Evolutionary conservation across 2,888 invertebrate species (phyloP).

Genomic region (Timema podura): DNA sequence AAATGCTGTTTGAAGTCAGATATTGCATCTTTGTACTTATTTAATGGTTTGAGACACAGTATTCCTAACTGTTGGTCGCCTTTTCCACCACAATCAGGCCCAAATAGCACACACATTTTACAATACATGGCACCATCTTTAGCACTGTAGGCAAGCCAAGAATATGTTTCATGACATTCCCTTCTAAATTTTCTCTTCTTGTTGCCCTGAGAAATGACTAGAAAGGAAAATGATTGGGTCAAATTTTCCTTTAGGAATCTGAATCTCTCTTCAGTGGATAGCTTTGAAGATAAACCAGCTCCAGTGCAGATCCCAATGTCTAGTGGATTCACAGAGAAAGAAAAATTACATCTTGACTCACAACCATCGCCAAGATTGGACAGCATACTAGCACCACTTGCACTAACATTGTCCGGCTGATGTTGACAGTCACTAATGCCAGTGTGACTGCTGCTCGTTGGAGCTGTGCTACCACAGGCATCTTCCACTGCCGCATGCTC

Average conservation of each 20-base stretch:
- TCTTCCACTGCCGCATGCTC: conserved; percentile 13
- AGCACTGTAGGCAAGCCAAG: no score
- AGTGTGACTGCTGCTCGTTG: background rate
- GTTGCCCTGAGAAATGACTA: no score
- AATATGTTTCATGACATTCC: no score
- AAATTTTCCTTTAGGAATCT: background rate
- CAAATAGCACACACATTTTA: background rate
- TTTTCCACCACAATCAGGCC: background rate
- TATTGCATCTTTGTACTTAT: conserved; percentile 7
- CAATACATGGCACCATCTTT: background rate
- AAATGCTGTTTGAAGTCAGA: conserved; percentile 3
- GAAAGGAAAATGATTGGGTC: background rate
- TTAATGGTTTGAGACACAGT: background rate
- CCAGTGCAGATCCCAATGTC: background rate
- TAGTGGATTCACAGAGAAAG: background rate
- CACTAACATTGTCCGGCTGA: conserved; percentile 9
- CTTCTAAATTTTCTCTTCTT: no score
- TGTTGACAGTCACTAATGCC: conserved; percentile 1
- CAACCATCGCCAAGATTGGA: background rate
- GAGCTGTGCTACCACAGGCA: background rate
- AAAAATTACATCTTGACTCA: conserved; percentile 8
- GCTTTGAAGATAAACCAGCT: background rate
- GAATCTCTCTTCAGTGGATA: background rate
- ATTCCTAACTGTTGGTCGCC: background rate
- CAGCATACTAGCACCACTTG: background rate